Percentiles rank a stretch among this genome's conserved stretches.
Conservation (phyloP, 1,140 invertebrate genomes). For the Ganaspis sp. region DNA sequence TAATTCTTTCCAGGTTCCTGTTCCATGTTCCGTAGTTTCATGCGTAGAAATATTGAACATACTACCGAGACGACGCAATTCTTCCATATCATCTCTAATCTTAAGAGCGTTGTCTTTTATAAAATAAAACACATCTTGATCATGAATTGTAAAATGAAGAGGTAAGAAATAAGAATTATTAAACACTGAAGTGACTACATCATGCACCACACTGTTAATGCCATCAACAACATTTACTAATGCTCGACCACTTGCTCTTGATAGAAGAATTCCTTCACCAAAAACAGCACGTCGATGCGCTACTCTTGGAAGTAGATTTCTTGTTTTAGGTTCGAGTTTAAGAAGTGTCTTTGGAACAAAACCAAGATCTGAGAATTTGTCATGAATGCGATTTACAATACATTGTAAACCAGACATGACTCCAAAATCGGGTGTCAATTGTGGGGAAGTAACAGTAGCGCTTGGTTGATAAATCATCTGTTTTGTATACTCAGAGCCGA, state of each 20-base stretch:
- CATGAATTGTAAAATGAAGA: slow-evolving; percentile 92
- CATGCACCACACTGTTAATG: slow-evolving; percentile 90
- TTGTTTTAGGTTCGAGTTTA: slow-evolving; percentile 89
- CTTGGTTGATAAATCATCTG: slow-evolving; percentile 86
- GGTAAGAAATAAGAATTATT: slow-evolving; percentile 96
- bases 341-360: slow-evolving; percentile 89
- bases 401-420: slow-evolving; percentile 92
- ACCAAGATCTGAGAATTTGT: slow-evolving; percentile 87
- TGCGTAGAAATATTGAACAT: slow-evolving; percentile 96
- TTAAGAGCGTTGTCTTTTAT: slow-evolving; percentile 93
- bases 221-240: slow-evolving; percentile 91
- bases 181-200: slow-evolving; percentile 94
- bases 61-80: slow-evolving; percentile 88
- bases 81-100: slow-evolving; percentile 91
- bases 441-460: slow-evolving; percentile 85
- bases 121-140: slow-evolving; percentile 96
- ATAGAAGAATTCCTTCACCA: slow-evolving; percentile 92
- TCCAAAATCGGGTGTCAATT: slow-evolving; percentile 88
- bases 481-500: slow-evolving; percentile 87
- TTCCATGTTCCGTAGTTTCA: slow-evolving; percentile 88
- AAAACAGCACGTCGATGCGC: slow-evolving; percentile 91
- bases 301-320: slow-evolving; percentile 85
- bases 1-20: slow-evolving; percentile 83
- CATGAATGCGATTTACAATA: slow-evolving; percentile 88
- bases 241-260: slow-evolving; percentile 86